Percentiles rank a stretch among this genome's conserved stretches.
These are phyloP conservation scores for Eupsittula cactorum DNA, from an alignment of 2,113 vertebrate species.

Conservation along the genomic window DNA sequence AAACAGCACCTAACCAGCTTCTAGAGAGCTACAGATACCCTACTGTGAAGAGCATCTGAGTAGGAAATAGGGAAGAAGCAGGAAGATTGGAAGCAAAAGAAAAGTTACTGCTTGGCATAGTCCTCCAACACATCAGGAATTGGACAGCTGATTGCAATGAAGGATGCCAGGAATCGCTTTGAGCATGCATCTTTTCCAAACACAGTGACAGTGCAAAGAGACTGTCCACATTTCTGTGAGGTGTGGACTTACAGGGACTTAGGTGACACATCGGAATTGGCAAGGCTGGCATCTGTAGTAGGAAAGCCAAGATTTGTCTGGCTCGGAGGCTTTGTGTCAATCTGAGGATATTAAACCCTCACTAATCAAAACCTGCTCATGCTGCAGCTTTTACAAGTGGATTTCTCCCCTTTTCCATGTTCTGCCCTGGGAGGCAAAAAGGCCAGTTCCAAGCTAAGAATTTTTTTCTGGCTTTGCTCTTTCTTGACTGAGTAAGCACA, in stretches of 20 bases:
- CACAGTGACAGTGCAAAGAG: neutral
- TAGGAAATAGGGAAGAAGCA: neutral
- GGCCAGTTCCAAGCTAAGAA: neutral
- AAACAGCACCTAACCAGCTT: neutral
- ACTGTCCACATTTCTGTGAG: neutral
- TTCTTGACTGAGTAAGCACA: neutral
- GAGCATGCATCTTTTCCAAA: neutral
- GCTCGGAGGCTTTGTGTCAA: neutral
- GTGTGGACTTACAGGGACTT: accelerated
- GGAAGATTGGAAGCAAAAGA: neutral
- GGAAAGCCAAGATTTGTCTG: neutral
- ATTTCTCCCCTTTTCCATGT: neutral
- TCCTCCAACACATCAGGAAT: neutral
- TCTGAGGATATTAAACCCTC: neutral
- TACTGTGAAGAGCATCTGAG: neutral
- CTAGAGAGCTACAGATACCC: neutral
- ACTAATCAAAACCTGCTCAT: neutral
- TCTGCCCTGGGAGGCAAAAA: neutral
- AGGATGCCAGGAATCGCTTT: neutral
- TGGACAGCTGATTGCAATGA: neutral
- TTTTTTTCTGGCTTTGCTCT: neutral
- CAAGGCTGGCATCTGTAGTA: neutral
- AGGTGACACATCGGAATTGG: neutral
- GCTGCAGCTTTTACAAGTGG: neutral
- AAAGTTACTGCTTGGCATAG: neutral